A percentile compares a stretch with the other conserved stretches of the same genome.
Conservation (phyloP, 1,140 invertebrate genomes). For the Drosophila rufa region DNA sequence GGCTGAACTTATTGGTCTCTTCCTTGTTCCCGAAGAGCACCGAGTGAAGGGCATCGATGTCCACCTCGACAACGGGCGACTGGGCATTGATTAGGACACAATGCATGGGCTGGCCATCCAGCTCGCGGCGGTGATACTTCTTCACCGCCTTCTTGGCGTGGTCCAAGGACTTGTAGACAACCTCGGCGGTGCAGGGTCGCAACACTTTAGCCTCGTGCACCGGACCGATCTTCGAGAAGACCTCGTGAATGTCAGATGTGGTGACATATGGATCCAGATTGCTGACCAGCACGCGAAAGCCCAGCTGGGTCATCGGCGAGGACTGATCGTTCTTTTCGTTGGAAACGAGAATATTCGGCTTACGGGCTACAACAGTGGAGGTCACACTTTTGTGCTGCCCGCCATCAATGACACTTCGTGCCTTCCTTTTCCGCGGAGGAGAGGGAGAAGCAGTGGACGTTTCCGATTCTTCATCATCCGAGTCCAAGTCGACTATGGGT, state of each 20-base stretch:
- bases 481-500: background rate
- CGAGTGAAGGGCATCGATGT: slow-evolving; percentile 69
- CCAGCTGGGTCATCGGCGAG: slow-evolving; percentile 79
- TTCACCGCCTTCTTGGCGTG: slow-evolving; percentile 95
- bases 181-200: slow-evolving; percentile 94
- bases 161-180: slow-evolving; percentile 93
- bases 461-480: background rate
- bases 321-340: slow-evolving; percentile 79
- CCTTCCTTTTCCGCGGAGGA: background rate
- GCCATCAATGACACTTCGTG: background rate
- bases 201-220: slow-evolving; percentile 93
- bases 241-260: slow-evolving; percentile 95
- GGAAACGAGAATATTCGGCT: slow-evolving; percentile 84
- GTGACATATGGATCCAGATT: slow-evolving; percentile 94
- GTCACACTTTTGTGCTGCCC: background rate
- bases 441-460: background rate
- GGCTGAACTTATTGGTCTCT: background rate
- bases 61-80: slow-evolving; percentile 62
- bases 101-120: slow-evolving; percentile 95
- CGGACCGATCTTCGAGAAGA: slow-evolving; percentile 96
- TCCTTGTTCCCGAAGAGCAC: slow-evolving; percentile 49
- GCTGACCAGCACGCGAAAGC: slow-evolving; percentile 93
- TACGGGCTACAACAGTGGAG: background rate
- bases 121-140: slow-evolving; percentile 95
- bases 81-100: slow-evolving; percentile 90